phyloP scores from a whole-genome alignment of 2,113 vertebrate genomes.

The Xenopus laevis region DNA sequence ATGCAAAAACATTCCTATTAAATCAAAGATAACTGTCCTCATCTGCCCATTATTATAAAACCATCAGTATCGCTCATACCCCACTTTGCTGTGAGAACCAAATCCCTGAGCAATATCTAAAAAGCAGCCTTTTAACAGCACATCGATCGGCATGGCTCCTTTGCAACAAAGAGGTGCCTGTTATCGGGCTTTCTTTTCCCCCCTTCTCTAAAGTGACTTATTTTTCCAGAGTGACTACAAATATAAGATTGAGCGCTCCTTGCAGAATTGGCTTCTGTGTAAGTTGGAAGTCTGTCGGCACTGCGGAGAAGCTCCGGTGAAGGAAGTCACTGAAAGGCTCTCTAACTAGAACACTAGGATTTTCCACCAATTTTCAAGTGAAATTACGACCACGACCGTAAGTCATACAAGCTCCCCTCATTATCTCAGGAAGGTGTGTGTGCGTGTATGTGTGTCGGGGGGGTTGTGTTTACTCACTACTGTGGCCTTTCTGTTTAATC shows the following conservation, averaged over 20 bases:
- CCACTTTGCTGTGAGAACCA: too few relatives aligned
- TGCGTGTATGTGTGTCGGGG: too few relatives aligned
- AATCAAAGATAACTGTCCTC: too few relatives aligned
- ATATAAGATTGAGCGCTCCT: background rate
- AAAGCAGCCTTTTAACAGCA: background rate
- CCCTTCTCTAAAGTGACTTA: background rate
- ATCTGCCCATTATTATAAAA: too few relatives aligned
- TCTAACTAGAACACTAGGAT: background rate
- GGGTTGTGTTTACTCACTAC: too few relatives aligned
- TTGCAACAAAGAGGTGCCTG: background rate
- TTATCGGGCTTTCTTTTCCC: background rate
- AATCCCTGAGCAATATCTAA: background rate
- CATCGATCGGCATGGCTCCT: background rate
- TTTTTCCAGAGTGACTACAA: background rate
- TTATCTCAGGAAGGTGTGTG: too few relatives aligned
- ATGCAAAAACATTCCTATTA: too few relatives aligned
- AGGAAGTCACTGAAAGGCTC: background rate
- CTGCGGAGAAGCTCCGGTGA: background rate
- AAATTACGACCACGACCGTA: background rate
- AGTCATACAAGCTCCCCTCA: background rate
- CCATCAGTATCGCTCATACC: too few relatives aligned
- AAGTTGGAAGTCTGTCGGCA: background rate
- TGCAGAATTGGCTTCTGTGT: background rate
- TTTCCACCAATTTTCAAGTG: background rate
- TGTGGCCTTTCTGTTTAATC: too few relatives aligned